Conservation (phyloP, 2,113 vertebrate species). For the Sula dactylatra region DNA sequence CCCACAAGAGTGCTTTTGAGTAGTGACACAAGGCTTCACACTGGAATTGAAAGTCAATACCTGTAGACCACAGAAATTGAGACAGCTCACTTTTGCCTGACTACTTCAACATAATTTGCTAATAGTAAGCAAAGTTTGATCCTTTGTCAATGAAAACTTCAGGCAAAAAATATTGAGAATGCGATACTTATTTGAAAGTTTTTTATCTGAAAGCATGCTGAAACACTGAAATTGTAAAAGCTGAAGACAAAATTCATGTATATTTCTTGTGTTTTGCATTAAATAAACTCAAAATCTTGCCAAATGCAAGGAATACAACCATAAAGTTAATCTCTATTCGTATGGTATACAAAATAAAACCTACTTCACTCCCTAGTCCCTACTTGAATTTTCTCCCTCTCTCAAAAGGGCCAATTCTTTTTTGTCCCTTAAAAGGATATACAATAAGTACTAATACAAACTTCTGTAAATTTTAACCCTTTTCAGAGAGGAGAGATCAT, state of each 20-base stretch:
- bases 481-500: not conserved
- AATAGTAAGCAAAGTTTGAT: not conserved
- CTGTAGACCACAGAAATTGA: not conserved
- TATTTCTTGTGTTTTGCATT: not conserved
- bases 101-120: not conserved
- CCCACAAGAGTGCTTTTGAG: not conserved
- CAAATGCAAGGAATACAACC: not conserved
- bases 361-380: not conserved
- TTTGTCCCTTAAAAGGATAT: not conserved
- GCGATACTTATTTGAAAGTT: not conserved
- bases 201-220: accelerated
- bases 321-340: not conserved
- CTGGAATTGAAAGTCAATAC: not conserved
- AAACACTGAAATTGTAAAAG: not conserved
- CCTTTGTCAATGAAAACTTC: not conserved
- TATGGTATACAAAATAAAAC: not conserved
- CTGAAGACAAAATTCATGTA: not conserved
- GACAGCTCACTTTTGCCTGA: not conserved
- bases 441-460: not conserved
- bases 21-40: not conserved
- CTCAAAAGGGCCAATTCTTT: not conserved
- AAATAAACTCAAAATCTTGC: not conserved
- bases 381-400: not conserved
- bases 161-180: not conserved
- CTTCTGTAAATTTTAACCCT: not conserved